A percentile compares a stretch with the other conserved stretches of the same genome.
phyloP scores from a whole-genome alignment of 2,888 invertebrate genomes.

The Mimachlamys varia region DNA sequence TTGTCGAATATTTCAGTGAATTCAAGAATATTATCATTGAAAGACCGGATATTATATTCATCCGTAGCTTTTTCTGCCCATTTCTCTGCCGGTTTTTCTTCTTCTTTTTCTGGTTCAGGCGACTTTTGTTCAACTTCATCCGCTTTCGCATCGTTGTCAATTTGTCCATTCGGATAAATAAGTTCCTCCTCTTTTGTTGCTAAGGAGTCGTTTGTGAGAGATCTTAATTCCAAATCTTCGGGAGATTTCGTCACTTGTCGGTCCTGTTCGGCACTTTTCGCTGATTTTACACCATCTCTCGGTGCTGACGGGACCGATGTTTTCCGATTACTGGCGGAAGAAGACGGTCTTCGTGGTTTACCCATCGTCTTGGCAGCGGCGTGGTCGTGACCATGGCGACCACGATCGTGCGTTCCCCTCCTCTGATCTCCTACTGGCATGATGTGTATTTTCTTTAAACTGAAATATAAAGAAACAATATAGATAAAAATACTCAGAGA shows the following conservation, averaged over 20 bases:
- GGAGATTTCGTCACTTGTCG: constrained; percentile 19
- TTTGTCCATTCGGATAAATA: not conserved
- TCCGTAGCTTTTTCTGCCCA: constrained; percentile 48
- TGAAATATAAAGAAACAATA: not conserved
- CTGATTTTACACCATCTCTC: not conserved
- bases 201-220: not conserved
- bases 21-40: constrained; percentile 63
- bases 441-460: not conserved
- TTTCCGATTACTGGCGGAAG: not conserved
- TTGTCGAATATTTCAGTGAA: constrained; percentile 63
- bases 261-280: constrained; percentile 18
- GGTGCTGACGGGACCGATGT: not conserved
- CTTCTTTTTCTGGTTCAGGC: constrained; percentile 40
- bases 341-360: not conserved
- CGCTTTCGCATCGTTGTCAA: not conserved
- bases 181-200: not conserved
- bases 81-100: constrained; percentile 41
- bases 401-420: not conserved
- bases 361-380: not conserved
- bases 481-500: too few relatives aligned
- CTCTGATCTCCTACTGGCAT: constrained; percentile 11
- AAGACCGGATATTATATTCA: constrained; percentile 64
- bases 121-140: not conserved
- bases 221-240: not conserved
- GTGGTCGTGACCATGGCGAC: constrained; percentile 22